A percentile compares a stretch with the other conserved stretches of the same genome.
Evolutionary conservation across 2,797 vertebrate species (phyloP).

Genomic region (Melanitta fusca): DNA sequence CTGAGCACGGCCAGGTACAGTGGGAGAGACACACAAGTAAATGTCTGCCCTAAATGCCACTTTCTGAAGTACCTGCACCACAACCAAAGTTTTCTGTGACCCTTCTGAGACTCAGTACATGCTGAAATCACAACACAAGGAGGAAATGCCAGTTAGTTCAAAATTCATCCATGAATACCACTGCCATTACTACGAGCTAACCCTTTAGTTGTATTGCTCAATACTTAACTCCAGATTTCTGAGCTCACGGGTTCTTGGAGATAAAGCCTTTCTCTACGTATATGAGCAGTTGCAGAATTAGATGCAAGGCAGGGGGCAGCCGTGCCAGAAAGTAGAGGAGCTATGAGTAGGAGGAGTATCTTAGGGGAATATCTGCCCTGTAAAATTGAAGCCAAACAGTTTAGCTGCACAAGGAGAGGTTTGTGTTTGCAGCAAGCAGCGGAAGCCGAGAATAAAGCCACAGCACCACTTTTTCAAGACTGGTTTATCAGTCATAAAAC

Average conservation of each 20-base stretch:
- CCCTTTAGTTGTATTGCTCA: too few species aligned
- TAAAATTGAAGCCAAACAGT: neutral
- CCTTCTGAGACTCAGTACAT: neutral
- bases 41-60: rapidly evolving
- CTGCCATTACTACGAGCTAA: neutral
- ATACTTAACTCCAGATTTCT: neutral
- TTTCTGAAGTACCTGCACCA: neutral
- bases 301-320: neutral
- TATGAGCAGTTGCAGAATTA: neutral
- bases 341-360: neutral
- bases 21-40: neutral
- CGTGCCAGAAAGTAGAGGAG: neutral
- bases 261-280: neutral
- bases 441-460: neutral
- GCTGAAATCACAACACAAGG: neutral
- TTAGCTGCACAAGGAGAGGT: neutral
- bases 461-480: neutral
- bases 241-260: neutral
- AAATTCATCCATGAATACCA: neutral
- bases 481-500: neutral
- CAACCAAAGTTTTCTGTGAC: neutral
- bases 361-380: neutral
- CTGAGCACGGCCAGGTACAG: neutral
- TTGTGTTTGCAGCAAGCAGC: neutral
- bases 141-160: neutral